Base-by-base conservation (phyloP, 2,888 invertebrate species). In the Anodontia alba region DNA sequence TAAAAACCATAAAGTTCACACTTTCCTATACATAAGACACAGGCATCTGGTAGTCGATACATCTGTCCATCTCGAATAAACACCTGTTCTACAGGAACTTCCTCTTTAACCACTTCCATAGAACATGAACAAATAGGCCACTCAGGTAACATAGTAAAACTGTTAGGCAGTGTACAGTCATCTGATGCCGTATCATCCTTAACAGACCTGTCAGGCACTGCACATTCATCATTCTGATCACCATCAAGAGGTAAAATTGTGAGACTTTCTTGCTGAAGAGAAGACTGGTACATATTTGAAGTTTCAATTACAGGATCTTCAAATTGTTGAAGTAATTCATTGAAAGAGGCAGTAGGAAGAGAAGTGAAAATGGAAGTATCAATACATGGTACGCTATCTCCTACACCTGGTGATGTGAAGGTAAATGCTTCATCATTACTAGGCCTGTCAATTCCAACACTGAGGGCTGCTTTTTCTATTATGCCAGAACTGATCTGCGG, bases 41-140 rank as follows among this genome's bases (percentile, higher is more conserved):
- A 20, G 2, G 73, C 57, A n/a, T 72, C 72, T 38, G 73, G 75
- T 8, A 81, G 67, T 2, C 77, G 51, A 33, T 73, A 81, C 78
- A 81, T 78, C 23, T 81, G 75, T n/a, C 76, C 81, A 43, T 78
- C n/a, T 42, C 42, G 17, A 29, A 81, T 26, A 69, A 81, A 81
- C 36, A 78, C 72, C 33, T 81, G 78, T 23, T 81, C 81, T 5
- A 75, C 68, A 17, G 78, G 78, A 20, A 81, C 70, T 23, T 78
- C 81, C 5, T 77, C 62, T 29, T 68, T 20, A 5, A 51, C 31
- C 17, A 33, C 46, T 23, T 26, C 23, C 0, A 31, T 15, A 7
- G 23, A 20, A 75, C 81, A 81, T 1, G 17, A 17, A 70, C 80
- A 81, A 26, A 12, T 8, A 15, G 67, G 42, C 36, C n/a, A 36